phyloP scores from a whole-genome alignment of 1,140 invertebrate genomes.

The Pogonomyrmex barbatus region DNA sequence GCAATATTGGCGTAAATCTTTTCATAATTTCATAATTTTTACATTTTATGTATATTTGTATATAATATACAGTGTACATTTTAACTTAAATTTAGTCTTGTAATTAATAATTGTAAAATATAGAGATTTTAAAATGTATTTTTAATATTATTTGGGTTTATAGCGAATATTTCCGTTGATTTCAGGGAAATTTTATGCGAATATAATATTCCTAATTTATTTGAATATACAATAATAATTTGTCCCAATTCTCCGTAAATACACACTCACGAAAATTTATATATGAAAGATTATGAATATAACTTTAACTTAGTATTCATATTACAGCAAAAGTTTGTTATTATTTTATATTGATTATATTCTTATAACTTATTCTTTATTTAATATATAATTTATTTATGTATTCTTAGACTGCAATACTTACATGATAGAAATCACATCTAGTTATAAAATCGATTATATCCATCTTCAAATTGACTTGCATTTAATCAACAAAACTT shows the following conservation, averaged over 20 bases:
- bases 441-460: neutral
- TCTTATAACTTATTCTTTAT: neutral
- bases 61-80: neutral
- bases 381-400: neutral
- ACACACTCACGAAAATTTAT: neutral
- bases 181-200: neutral
- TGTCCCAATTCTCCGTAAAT: neutral
- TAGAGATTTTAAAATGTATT: neutral
- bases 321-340: neutral
- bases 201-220: slow-evolving; percentile 1
- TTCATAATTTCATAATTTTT: neutral
- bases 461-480: slow-evolving; percentile 8
- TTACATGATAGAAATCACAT: neutral
- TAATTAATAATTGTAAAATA: neutral
- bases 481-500: slow-evolving; percentile 16
- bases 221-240: neutral
- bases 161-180: neutral
- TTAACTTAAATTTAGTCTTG: neutral
- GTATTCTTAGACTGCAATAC: neutral
- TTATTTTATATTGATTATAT: slow-evolving; percentile 13
- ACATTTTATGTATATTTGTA: no score
- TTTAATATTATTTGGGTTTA: neutral
- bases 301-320: neutral
- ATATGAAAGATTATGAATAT: no score
- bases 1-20: slow-evolving; percentile 19